A percentile compares a stretch with the other conserved stretches of the same genome.
Evolutionary conservation across 2,797 vertebrate species (phyloP).

Genomic region (Echiichthys vipera): DNA sequence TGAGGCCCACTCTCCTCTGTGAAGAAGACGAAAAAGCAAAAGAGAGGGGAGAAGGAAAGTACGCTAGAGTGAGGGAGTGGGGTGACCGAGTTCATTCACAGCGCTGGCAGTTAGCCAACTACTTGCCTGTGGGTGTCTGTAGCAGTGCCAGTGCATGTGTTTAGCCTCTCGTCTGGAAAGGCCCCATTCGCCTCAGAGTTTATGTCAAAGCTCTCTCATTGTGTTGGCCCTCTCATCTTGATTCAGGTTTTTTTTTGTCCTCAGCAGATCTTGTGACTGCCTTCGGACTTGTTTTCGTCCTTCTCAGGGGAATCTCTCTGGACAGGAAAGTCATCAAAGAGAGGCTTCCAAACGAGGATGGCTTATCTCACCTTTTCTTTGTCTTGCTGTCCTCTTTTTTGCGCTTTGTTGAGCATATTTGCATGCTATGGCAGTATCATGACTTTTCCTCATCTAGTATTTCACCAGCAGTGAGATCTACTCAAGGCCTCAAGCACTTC

Average conservation of each 20-base stretch:
- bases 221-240: slow-evolving; percentile 73
- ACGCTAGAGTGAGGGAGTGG: slow-evolving; percentile 58
- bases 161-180: slow-evolving; percentile 85
- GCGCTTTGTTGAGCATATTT: slow-evolving; percentile 36
- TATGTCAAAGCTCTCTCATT: slow-evolving; percentile 81
- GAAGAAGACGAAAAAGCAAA: slow-evolving; percentile 65
- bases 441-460: slow-evolving; percentile 18
- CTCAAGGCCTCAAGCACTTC: slow-evolving; percentile 12
- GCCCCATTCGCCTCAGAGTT: slow-evolving; percentile 77
- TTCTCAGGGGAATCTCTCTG: slow-evolving; percentile 61
- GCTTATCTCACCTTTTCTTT: slow-evolving; percentile 52
- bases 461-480: slow-evolving; percentile 15
- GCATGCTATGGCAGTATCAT: slow-evolving; percentile 28
- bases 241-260: slow-evolving; percentile 68
- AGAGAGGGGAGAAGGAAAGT: slow-evolving; percentile 63
- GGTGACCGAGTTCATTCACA: slow-evolving; percentile 85
- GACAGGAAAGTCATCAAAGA: slow-evolving; percentile 63
- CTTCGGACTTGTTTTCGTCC: slow-evolving; percentile 66
- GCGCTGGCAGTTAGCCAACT: slow-evolving; percentile 80
- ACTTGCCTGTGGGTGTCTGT: slow-evolving; percentile 85
- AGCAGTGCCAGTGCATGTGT: slow-evolving; percentile 85
- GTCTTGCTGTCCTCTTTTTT: slow-evolving; percentile 39
- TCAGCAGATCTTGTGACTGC: slow-evolving; percentile 73
- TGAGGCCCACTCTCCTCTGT: slow-evolving; percentile 71
- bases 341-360: slow-evolving; percentile 42